Percentiles rank a stretch among this genome's conserved stretches.
Evolutionary conservation across 2,888 invertebrate genomes (phyloP).

Genomic region (Camponotus fellah): DNA sequence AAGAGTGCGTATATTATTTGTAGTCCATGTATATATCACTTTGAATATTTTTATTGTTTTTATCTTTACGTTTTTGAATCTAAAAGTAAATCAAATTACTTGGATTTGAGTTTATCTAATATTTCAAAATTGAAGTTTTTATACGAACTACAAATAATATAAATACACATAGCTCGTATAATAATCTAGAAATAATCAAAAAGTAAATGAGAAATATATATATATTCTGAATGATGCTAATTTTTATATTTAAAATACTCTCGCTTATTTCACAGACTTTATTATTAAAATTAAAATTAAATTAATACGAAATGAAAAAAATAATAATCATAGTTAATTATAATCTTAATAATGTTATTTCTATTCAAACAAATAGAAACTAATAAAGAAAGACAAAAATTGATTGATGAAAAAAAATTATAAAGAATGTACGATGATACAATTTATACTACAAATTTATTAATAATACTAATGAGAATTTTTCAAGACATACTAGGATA

Average conservation of each 20-base stretch:
- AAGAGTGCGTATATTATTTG: background rate
- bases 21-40: background rate
- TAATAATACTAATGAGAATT: background rate
- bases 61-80: background rate
- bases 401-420: background rate
- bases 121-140: background rate
- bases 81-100: background rate
- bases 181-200: too few species aligned
- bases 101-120: background rate
- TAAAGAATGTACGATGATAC: background rate
- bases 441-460: background rate
- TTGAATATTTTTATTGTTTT: background rate
- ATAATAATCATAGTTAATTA: slow-evolving; percentile 33
- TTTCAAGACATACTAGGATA: background rate
- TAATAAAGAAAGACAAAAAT: background rate
- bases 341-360: slow-evolving; percentile 8
- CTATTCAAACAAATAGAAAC: background rate
- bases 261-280: background rate
- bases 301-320: slow-evolving; percentile 21
- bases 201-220: too few species aligned
- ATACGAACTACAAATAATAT: too few species aligned
- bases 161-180: too few species aligned
- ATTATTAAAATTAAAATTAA: slow-evolving; percentile 2
- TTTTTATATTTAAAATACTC: slow-evolving; percentile 35
- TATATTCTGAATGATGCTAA: slow-evolving; percentile 16